Percentiles rank a stretch among this genome's conserved stretches.
Conservation (phyloP, 2,113 vertebrate species). For the Seriola quinqueradiata region DNA sequence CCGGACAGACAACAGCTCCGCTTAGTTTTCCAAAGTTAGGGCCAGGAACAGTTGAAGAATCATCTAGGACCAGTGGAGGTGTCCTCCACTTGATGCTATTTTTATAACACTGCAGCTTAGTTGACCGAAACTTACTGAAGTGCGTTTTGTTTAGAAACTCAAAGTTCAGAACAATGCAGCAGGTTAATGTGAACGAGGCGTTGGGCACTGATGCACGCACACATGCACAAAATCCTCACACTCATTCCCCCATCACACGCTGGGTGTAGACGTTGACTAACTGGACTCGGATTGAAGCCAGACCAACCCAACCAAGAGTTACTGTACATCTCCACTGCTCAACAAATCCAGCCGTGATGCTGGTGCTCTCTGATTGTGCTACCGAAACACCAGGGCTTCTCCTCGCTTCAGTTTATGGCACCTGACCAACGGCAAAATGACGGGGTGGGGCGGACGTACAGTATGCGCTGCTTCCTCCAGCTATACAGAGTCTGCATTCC, state of each 20-base stretch:
- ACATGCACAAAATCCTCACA: conserved; percentile 37
- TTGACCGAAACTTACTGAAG: conserved; percentile 14
- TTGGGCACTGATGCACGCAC: background rate
- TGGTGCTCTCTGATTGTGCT: conserved; percentile 12
- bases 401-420: conserved; percentile 16
- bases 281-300: conserved; percentile 51
- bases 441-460: conserved; percentile 5
- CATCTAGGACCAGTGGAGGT: conserved; percentile 14
- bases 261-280: background rate
- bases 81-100: conserved; percentile 13
- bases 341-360: conserved; percentile 13
- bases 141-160: background rate
- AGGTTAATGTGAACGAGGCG: conserved; percentile 39
- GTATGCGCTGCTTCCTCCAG: conserved; percentile 22
- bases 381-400: background rate
- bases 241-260: background rate
- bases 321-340: conserved; percentile 26
- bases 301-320: conserved; percentile 33
- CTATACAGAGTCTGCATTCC: conserved; percentile 10
- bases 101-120: conserved; percentile 12
- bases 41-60: background rate
- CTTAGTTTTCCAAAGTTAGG: conserved; percentile 13
- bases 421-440: conserved; percentile 28
- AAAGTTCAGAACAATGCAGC: background rate
- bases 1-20: conserved; percentile 3